Evolutionary conservation across 2,113 vertebrate genomes (phyloP).

Genomic region (Nycticebus coucang): DNA sequence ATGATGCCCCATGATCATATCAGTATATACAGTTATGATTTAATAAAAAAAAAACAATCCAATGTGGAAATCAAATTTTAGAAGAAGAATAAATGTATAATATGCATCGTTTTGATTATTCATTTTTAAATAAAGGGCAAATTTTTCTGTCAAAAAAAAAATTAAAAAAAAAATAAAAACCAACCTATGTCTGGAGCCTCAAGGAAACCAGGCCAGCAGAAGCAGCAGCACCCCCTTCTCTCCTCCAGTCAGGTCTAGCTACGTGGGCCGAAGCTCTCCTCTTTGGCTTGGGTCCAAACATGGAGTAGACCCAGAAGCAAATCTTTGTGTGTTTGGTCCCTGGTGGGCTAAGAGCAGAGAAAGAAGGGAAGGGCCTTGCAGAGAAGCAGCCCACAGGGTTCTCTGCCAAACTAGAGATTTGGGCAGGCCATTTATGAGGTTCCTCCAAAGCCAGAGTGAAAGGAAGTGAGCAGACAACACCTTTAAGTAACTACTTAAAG

Average conservation of each 20-base stretch:
- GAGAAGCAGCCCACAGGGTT: neutral
- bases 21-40: too few species aligned
- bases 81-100: conserved; percentile 21
- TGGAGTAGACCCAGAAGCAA: neutral
- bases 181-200: neutral
- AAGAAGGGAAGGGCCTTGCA: neutral
- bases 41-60: too few species aligned
- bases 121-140: conserved; percentile 46
- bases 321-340: neutral
- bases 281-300: neutral
- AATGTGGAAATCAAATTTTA: conserved; percentile 60
- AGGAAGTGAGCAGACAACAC: neutral
- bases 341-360: neutral
- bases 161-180: too few species aligned
- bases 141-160: too few species aligned
- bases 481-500: neutral
- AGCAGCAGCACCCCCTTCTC: neutral
- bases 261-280: neutral
- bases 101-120: conserved; percentile 21
- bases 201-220: neutral
- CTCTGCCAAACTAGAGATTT: neutral
- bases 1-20: too few species aligned
- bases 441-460: neutral
- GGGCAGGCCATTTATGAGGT: neutral
- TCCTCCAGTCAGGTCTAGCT: neutral